Evolutionary conservation across 2,888 invertebrate genomes (phyloP), one percentile per base, ranked within the genome.

Genomic region (Philaethria dido): DNA sequence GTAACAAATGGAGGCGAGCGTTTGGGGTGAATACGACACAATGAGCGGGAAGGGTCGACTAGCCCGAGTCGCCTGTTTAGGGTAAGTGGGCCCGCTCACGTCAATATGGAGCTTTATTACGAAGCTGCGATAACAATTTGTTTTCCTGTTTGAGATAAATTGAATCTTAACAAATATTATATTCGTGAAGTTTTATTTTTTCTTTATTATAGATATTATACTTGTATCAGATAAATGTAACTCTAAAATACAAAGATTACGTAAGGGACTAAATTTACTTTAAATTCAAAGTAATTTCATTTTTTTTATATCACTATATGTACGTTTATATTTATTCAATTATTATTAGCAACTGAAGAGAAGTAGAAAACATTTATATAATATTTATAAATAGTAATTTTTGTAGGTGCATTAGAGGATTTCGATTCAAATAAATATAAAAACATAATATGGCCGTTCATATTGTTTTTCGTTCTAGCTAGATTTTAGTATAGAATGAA

Each of bases 51-150:
- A 89, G 90, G 91, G 92, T 88, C 88, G 88, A 84, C 78, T 77
- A 78, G 76, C 80, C 77, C 78, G 80, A 79, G 74, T 82, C 81
- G 84, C 83, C 80, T 82, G 86, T 83, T 86, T 87, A 85, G 92
- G 90, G 92, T 91, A 91, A 92, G 88, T 90, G 88, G 87, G 86
- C 84, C 83, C 86, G 87, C 86, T 89, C 88, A 87, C 92, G 87
- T 87, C 89, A 91, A 90, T 89, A 88, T 89, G 87, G 84, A 81
- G 83, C 86, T 90, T 87, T 89, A 89, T 90, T 89, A 88, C 81
- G 81, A 86, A 82, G 83, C 83, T 87, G 78, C 82, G 77, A 69
- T 66, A 82, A 86, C 85, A 84, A 88, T 88, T 89, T 88, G 85
- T 86, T 90, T 86, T 82, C 78, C 77, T 80, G 76, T 75, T 73